Conservation (phyloP, 2,797 vertebrate species). For the Netta rufina region DNA sequence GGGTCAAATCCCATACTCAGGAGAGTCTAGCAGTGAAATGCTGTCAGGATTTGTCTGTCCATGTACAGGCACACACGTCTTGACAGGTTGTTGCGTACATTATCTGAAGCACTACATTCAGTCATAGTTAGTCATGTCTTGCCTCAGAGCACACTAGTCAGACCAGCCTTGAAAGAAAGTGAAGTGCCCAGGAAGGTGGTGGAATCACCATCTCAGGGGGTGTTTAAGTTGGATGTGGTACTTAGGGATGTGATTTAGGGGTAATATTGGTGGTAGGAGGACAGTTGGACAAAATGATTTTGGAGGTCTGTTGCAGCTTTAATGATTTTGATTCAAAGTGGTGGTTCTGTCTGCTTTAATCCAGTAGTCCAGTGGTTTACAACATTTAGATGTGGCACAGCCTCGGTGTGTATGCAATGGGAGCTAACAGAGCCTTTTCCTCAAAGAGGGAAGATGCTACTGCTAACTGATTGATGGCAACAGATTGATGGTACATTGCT, state of each 20-base stretch:
- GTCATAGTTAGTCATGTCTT: background rate
- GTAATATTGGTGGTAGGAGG: no score
- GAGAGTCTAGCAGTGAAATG: background rate
- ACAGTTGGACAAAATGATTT: no score
- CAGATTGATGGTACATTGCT: no score
- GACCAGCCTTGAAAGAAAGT: background rate
- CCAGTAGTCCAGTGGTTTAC: background rate
- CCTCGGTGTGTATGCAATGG: fast-evolving
- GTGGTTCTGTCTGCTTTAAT: background rate
- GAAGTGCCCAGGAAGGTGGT: background rate
- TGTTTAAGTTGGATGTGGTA: no score
- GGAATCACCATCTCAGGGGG: no score
- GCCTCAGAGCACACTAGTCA: background rate
- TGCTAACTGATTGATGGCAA: background rate
- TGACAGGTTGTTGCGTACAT: fast-evolving
- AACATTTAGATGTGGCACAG: background rate
- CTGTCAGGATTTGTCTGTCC: background rate
- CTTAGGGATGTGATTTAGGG: no score
- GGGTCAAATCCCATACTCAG: background rate
- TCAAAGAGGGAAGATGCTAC: background rate
- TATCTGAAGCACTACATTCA: background rate
- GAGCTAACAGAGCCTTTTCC: background rate
- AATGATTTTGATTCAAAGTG: no score
- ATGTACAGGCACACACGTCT: background rate
- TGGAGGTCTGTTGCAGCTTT: no score